A percentile compares a stretch with the other conserved stretches of the same genome.
Conservation (phyloP, 2,888 invertebrate genomes). For the Conistra vaccinii region DNA sequence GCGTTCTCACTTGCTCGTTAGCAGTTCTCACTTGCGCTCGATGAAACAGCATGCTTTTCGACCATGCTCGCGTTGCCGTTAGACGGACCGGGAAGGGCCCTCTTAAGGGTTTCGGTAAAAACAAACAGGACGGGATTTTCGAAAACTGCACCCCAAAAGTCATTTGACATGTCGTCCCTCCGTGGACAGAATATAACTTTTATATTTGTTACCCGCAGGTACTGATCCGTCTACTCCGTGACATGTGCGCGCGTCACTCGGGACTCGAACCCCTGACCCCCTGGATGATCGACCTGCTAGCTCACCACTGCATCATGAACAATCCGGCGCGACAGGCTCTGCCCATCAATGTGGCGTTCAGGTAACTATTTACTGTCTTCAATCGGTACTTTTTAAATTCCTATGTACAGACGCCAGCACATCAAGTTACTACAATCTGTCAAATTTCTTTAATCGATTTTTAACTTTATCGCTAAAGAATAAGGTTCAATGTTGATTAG, state of each 20-base stretch:
- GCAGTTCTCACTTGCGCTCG: no score
- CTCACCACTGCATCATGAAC: constrained; percentile 99
- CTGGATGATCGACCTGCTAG: constrained; percentile 99
- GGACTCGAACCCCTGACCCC: constrained; percentile 97
- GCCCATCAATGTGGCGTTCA: constrained; percentile 97
- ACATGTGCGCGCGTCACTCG: constrained; percentile 96
- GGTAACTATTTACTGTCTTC: constrained; percentile 75
- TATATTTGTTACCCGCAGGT: constrained; percentile 84
- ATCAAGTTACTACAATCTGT: no score
- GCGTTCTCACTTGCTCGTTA: no score
- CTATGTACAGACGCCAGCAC: no score
- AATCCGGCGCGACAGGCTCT: constrained; percentile 98
- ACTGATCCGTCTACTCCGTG: constrained; percentile 97
- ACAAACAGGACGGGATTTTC: no score
- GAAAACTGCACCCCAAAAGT: background rate
- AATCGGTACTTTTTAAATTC: background rate
- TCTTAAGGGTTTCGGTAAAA: no score
- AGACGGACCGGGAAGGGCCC: no score
- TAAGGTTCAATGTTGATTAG: no score
- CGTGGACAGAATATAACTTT: background rate
- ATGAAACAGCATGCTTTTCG: no score
- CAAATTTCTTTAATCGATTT: no score
- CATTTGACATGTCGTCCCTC: background rate
- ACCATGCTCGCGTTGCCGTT: no score
- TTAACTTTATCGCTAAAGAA: no score